phyloP scores from a whole-genome alignment of 2,113 vertebrate genomes.

The Kryptolebias marmoratus region DNA sequence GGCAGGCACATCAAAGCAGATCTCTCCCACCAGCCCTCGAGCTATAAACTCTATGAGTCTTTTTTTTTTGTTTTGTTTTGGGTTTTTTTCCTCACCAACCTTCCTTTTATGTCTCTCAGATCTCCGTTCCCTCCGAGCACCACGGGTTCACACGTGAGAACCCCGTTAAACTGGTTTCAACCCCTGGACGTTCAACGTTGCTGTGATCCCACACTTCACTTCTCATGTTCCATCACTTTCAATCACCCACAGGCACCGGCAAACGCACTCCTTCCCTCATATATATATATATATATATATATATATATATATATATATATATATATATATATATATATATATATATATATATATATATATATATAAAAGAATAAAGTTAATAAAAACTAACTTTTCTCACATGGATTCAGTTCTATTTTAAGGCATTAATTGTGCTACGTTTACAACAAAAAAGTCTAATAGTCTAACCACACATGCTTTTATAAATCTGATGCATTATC shows the following conservation, averaged over 20 bases:
- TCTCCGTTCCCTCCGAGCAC: constrained; percentile 37
- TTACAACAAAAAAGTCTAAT: constrained; percentile 32
- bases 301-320: constrained; percentile 19
- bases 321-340: constrained; percentile 22
- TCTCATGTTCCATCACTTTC: constrained; percentile 16
- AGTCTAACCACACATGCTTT: constrained; percentile 18
- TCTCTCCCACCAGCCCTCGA: constrained; percentile 55
- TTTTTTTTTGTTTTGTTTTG: not conserved
- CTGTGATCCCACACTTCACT: constrained; percentile 27
- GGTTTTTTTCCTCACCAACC: not conserved
- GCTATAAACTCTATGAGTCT: constrained; percentile 32
- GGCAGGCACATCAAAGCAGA: constrained; percentile 68
- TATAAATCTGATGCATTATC: constrained; percentile 35
- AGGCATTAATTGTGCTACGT: constrained; percentile 69
- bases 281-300: constrained; percentile 17
- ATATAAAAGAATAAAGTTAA: not conserved
- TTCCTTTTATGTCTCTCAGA: constrained; percentile 46
- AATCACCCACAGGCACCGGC: constrained; percentile 11
- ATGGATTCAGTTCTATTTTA: constrained; percentile 54
- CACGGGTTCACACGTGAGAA: constrained; percentile 25
- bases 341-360: constrained; percentile 14
- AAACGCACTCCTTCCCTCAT: constrained; percentile 10
- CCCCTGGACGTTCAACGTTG: constrained; percentile 7
- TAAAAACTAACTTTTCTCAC: constrained; percentile 2
- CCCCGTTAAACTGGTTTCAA: constrained; percentile 27